Evolutionary conservation across 1,140 invertebrate genomes (phyloP).

Genomic region (Hyles euphorbiae): DNA sequence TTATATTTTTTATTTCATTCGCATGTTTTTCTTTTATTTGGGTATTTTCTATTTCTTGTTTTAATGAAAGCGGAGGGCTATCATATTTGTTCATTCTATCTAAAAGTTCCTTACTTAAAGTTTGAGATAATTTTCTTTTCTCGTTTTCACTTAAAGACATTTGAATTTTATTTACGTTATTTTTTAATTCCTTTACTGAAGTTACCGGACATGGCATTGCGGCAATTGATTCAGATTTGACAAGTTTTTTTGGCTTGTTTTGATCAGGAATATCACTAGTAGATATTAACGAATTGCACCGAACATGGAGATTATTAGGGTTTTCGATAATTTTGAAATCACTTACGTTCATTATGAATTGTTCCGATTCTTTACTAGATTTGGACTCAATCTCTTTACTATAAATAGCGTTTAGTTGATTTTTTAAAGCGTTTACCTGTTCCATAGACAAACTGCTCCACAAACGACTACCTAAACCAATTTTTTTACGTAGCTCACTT

Average conservation of each 20-base stretch:
- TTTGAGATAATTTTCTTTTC: slow-evolving; percentile 83
- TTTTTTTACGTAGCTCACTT: slow-evolving; percentile 64
- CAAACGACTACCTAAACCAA: slow-evolving; percentile 82
- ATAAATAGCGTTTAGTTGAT: slow-evolving; percentile 89
- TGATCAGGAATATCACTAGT: slow-evolving; percentile 34
- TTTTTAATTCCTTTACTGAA: slow-evolving; percentile 69
- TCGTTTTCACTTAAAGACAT: slow-evolving; percentile 80
- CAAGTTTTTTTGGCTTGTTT: slow-evolving; percentile 42
- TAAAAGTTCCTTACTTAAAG: slow-evolving; percentile 83
- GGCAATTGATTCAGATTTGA: slow-evolving; percentile 76
- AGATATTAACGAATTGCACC: slow-evolving; percentile 79
- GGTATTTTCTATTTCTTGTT: slow-evolving; percentile 61
- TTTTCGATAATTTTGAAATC: slow-evolving; percentile 53
- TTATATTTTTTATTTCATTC: neutral
- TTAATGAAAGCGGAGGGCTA: slow-evolving; percentile 54
- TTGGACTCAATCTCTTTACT: slow-evolving; percentile 76
- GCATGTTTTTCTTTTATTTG: slow-evolving; percentile 8
- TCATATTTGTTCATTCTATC: slow-evolving; percentile 77
- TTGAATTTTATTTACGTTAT: slow-evolving; percentile 68
- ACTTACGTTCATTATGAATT: slow-evolving; percentile 79
- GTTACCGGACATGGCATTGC: slow-evolving; percentile 64
- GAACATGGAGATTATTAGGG: slow-evolving; percentile 77
- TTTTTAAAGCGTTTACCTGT: slow-evolving; percentile 88
- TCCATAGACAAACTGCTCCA: slow-evolving; percentile 91
- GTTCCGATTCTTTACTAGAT: slow-evolving; percentile 53